Percentiles rank a stretch among this genome's conserved stretches.
phyloP scores from a whole-genome alignment of 35 echinoderm and acorn worm genomes.

The Eucidaris tribuloides region DNA sequence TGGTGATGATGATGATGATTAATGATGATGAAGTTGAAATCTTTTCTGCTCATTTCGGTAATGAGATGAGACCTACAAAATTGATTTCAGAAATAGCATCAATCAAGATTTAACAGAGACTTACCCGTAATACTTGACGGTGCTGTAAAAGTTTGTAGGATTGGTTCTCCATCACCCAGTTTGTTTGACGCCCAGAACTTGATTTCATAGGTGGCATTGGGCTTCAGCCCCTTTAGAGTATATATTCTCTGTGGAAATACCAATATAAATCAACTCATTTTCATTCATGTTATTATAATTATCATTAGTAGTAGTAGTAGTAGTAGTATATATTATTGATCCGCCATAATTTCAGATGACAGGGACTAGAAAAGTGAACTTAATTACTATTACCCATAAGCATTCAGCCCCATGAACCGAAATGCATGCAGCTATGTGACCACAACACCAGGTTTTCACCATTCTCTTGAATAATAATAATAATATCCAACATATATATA shows the following conservation, averaged over 20 bases:
- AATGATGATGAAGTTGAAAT: not conserved
- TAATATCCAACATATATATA: too few relatives aligned
- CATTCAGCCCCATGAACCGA: too few relatives aligned
- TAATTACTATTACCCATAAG: too few relatives aligned
- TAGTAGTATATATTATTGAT: too few relatives aligned
- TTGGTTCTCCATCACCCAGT: slow-evolving; percentile 1
- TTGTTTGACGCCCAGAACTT: not conserved
- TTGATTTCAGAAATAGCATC: not conserved
- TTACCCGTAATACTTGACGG: not conserved
- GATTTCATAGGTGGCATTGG: not conserved
- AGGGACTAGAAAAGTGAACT: too few relatives aligned
- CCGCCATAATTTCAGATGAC: too few relatives aligned
- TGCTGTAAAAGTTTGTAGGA: not conserved
- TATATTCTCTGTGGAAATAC: not conserved
- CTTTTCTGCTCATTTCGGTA: not conserved
- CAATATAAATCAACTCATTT: not conserved
- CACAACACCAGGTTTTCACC: too few relatives aligned
- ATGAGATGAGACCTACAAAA: not conserved
- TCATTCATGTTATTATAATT: not conserved
- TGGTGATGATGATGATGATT: not conserved
- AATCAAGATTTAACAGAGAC: not conserved
- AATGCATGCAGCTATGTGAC: not conserved
- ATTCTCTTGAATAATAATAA: not conserved
- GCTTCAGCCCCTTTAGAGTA: not conserved
- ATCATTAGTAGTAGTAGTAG: too few relatives aligned